Conservation (phyloP, 2,888 invertebrate genomes). For the Neuroscelio doddi region DNA sequence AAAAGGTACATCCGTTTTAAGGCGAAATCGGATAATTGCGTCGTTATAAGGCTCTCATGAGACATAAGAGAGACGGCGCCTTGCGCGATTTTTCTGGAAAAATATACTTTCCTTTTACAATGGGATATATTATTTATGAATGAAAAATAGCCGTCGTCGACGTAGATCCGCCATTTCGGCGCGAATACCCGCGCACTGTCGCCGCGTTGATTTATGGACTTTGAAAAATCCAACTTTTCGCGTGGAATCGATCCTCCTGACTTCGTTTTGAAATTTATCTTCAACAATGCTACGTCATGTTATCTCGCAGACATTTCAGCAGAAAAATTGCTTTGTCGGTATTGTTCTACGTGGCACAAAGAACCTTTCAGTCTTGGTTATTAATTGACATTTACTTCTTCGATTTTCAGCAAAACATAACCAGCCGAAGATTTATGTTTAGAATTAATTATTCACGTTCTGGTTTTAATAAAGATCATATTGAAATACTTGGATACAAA, state of each 20-base stretch:
- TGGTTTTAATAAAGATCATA: no score
- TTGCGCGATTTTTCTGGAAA: no score
- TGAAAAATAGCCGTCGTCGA: slow-evolving; percentile 39
- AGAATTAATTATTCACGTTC: no score
- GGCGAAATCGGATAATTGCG: slow-evolving; percentile 49
- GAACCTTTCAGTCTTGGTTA: slow-evolving; percentile 6
- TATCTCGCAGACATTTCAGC: slow-evolving; percentile 5
- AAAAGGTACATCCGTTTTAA: slow-evolving; percentile 49
- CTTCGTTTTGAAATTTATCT: slow-evolving; percentile 45
- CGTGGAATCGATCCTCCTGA: slow-evolving; percentile 38
- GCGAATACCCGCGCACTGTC: slow-evolving; percentile 36
- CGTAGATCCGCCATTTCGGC: no score
- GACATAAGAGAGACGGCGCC: no score
- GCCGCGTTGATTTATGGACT: slow-evolving; percentile 40
- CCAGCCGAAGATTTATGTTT: slow-evolving; percentile 6
- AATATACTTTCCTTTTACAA: no score
- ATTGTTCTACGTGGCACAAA: not conserved
- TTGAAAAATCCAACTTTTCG: slow-evolving; percentile 43
- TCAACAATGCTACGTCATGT: slow-evolving; percentile 27
- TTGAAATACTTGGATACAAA: no score
- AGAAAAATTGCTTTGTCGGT: slow-evolving; percentile 7
- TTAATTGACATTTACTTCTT: slow-evolving; percentile 4
- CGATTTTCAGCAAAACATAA: slow-evolving; percentile 3
- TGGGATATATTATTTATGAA: slow-evolving; percentile 42
- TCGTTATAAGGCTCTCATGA: no score